A percentile compares a stretch with the other conserved stretches of the same genome.
Evolutionary conservation across 1,140 invertebrate species (phyloP).

Genomic region (Drosophila kikkawai): DNA sequence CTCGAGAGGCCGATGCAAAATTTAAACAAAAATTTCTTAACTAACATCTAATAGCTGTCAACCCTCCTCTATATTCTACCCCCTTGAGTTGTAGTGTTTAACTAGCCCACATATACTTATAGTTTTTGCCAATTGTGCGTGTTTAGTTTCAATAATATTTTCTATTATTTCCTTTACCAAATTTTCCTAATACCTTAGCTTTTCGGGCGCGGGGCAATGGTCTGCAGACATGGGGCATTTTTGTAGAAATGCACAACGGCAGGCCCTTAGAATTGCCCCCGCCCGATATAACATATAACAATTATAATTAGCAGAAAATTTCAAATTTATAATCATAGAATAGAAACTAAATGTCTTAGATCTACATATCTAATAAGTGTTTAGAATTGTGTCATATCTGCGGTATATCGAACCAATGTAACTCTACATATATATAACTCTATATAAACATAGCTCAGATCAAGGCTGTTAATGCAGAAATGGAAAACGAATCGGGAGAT

Average conservation of each 20-base stretch:
- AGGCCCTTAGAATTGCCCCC: constrained; percentile 52
- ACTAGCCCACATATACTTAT: constrained; percentile 43
- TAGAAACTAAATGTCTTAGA: constrained; percentile 75
- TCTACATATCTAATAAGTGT: constrained; percentile 67
- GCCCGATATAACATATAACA: constrained; percentile 1
- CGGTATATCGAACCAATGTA: constrained; percentile 51
- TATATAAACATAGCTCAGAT: constrained; percentile 71
- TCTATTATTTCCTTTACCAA: constrained; percentile 1
- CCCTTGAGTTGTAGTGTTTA: constrained; percentile 62
- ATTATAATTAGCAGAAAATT: constrained; percentile 30
- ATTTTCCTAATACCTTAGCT: constrained; percentile 32
- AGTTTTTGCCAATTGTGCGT: constrained; percentile 52
- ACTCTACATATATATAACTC: constrained; percentile 51
- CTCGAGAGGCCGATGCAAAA: constrained; percentile 30
- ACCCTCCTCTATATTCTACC: constrained; percentile 25
- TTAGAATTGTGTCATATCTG: constrained; percentile 76
- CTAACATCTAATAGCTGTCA: constrained; percentile 62
- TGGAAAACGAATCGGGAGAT: constrained; percentile 20
- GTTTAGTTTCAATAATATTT: constrained; percentile 30
- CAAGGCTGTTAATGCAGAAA: constrained; percentile 65
- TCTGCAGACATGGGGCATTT: constrained; percentile 43
- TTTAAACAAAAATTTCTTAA: constrained; percentile 33
- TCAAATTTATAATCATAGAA: constrained; percentile 46
- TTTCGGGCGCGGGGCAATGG: constrained; percentile 21
- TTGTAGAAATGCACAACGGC: constrained; percentile 56